Percentiles rank a stretch among this genome's conserved stretches.
phyloP scores from a whole-genome alignment of 2,888 invertebrate genomes.

The Mythimna ferrago region DNA sequence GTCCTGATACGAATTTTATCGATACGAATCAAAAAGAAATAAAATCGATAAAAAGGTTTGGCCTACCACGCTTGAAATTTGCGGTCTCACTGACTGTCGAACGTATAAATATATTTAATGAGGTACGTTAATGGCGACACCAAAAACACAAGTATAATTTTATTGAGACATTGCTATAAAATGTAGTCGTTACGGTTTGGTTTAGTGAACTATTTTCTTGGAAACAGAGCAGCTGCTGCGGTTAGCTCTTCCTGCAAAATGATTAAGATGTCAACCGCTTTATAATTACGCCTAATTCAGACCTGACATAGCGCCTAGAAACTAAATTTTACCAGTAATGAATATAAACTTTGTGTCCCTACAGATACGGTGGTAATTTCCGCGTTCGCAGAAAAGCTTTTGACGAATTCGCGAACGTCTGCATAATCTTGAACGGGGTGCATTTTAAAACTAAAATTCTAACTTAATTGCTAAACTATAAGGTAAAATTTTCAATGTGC shows the following conservation, averaged over 20 bases:
- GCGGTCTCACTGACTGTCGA: not conserved
- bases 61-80: constrained; percentile 35
- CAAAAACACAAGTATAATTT: constrained; percentile 8
- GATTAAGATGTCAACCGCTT: constrained; percentile 61
- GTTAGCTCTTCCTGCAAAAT: constrained; percentile 34
- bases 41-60: constrained; percentile 29
- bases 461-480: accelerated
- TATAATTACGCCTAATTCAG: constrained; percentile 56
- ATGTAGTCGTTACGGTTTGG: not conserved
- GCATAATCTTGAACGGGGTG: constrained; percentile 14
- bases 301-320: constrained; percentile 30
- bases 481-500: constrained; percentile 17
- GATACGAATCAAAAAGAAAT: constrained; percentile 49
- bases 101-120: constrained; percentile 12
- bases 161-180: constrained; percentile 11
- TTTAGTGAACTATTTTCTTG: constrained; percentile 21
- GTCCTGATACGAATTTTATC: constrained; percentile 48
- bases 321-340: not conserved
- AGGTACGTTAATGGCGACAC: constrained; percentile 5
- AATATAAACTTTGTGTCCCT: not conserved
- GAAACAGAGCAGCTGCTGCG: constrained; percentile 41
- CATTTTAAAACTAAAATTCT: not conserved
- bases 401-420: constrained; percentile 14
- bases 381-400: not conserved
- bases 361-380: constrained; percentile 10